Base-by-base conservation (phyloP, 1,140 invertebrate genomes). In the Brachionus plicatilis region DNA sequence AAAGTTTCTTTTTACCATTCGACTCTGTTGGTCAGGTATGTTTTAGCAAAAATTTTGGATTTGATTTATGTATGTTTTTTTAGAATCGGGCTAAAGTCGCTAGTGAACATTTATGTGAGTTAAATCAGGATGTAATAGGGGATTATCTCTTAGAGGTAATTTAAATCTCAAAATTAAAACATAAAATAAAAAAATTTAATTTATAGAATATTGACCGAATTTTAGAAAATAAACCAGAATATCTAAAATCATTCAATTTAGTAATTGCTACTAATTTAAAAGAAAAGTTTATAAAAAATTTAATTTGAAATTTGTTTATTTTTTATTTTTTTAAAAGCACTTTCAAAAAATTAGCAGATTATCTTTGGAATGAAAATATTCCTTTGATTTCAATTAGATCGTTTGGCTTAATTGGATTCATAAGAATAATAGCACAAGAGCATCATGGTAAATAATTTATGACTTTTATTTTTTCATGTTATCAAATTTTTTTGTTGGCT, bases 101-200 rank as follows among this genome's bases (percentile, higher is more conserved):
- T 3, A 93, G 94, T 68, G 92, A 94, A 85, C 90, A 95, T 60
- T 89, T 99, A 37, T 90, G 95, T 84, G 96, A 99, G 90, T 90
- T 98, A 78, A 99, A 99, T 92, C 92, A 93, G 24, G 96, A 97
- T 89, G 96, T 97, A 0, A 92, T 93, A 87, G 96, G 96, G 4
- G 94, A 96, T 90, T 95, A 93, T 87, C 93, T 98, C 8, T 94
- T 96, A 87, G 96, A 98, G 87, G 90, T 90, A 85, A 85, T 85
- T 76, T 24, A 41, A 11, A 27, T 70, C 84, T 41, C 29, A 24
- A 70, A 14, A 7, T 24, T 11, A 12, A 33, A 47, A 14, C 79
- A 84, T 4, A 50, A 29, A 76, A 53, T 29, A 47, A 20, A 11
- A 47, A 43, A 17, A 70, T 5, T 65, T 60, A 11, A 43, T 50